These are phyloP conservation scores for Hylomyscus alleni DNA, from an alignment of 2,797 vertebrate species.

Conservation along the genomic window DNA sequence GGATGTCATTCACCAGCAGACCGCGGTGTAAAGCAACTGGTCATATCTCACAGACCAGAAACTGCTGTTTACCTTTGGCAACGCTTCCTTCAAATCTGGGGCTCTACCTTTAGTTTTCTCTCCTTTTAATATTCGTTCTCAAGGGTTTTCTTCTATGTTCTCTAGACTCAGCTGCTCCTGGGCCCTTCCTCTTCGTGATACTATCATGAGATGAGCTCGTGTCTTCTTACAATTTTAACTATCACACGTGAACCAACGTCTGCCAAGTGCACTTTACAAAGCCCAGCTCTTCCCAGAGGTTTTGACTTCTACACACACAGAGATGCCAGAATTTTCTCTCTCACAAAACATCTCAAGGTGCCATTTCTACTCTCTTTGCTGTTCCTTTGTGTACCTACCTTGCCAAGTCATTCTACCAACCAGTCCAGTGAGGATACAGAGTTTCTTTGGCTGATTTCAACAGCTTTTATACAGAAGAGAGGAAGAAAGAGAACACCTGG, in stretches of 20 bases:
- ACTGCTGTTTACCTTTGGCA: not conserved
- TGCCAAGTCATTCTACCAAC: not conserved
- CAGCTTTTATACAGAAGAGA: not conserved
- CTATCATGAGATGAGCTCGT: not conserved
- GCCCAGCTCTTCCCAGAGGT: not conserved
- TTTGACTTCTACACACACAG: not conserved
- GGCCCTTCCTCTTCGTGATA: not conserved
- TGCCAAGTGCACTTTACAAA: not conserved
- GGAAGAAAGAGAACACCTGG: too few species aligned
- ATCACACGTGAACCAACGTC: not conserved
- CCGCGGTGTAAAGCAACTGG: not conserved
- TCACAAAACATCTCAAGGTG: not conserved
- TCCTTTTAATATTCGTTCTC: not conserved
- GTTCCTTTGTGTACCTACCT: not conserved
- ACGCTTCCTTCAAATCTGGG: not conserved
- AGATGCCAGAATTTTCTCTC: not conserved
- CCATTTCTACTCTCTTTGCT: not conserved
- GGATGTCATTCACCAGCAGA: not conserved
- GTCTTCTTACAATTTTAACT: not conserved
- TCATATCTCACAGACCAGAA: not conserved
- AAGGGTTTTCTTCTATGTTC: not conserved
- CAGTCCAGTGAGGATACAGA: not conserved
- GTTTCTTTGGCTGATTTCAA: not conserved
- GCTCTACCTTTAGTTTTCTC: not conserved
- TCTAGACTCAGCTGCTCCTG: not conserved